phyloP scores from a whole-genome alignment of 2,113 vertebrate genomes.

The Paradisaea rubra region DNA sequence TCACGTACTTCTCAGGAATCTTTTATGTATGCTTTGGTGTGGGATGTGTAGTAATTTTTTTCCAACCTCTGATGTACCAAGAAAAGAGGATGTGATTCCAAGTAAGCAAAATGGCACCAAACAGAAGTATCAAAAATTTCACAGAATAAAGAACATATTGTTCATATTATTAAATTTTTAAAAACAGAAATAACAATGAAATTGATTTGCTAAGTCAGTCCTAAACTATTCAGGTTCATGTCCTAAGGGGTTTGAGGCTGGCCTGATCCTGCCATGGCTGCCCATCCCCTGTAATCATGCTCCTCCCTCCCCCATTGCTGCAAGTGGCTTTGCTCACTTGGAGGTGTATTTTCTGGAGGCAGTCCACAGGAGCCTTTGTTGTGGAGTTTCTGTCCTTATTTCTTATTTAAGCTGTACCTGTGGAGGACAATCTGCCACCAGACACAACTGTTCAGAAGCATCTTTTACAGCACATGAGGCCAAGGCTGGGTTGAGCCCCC shows the following conservation, averaged over 20 bases:
- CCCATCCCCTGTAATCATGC: neutral
- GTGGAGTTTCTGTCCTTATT: neutral
- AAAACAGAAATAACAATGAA: neutral
- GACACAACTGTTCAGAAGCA: neutral
- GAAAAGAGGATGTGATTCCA: neutral
- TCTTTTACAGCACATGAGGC: accelerated
- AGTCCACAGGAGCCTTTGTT: neutral
- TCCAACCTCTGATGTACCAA: neutral
- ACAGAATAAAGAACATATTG: neutral
- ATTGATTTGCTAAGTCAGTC: neutral
- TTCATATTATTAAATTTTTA: neutral
- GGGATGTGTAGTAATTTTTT: neutral
- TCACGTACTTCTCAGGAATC: neutral
- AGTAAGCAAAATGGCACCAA: neutral
- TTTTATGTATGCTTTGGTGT: neutral
- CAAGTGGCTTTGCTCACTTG: neutral
- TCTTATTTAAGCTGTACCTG: neutral
- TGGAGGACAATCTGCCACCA: neutral
- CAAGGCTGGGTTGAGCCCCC: neutral
- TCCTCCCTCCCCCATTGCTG: neutral
- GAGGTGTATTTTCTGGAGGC: neutral
- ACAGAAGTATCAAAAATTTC: neutral
- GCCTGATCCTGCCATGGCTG: neutral
- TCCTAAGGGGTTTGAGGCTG: neutral
- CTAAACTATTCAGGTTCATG: neutral